phyloP scores from a whole-genome alignment of 2,888 invertebrate species.

The Drosophila birchii region DNA sequence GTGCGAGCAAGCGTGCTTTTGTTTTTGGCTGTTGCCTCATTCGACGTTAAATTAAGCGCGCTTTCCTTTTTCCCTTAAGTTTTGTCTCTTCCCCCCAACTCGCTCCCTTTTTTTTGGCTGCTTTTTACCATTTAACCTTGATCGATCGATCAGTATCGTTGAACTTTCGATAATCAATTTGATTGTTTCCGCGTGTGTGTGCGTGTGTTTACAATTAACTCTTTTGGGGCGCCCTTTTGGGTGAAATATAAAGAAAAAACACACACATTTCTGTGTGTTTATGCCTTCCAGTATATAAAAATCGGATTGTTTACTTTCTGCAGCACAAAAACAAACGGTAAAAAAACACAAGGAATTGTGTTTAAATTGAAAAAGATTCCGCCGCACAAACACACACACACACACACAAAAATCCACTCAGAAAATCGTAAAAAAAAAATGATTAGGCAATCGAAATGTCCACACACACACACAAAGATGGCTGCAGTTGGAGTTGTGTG shows the following conservation, averaged over 20 bases:
- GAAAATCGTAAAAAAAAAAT: slow-evolving; percentile 50
- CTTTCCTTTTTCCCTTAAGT: slow-evolving; percentile 53
- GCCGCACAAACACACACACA: slow-evolving; percentile 16
- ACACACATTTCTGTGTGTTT: slow-evolving; percentile 30
- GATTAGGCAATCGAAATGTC: slow-evolving; percentile 65
- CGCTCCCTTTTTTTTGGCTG: slow-evolving; percentile 27
- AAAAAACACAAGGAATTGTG: slow-evolving; percentile 22
- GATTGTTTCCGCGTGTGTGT: slow-evolving; percentile 26
- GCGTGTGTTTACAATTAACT: slow-evolving; percentile 32
- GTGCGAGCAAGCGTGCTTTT: slow-evolving; percentile 15
- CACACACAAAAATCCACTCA: slow-evolving; percentile 45
- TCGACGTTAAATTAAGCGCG: slow-evolving; percentile 58
- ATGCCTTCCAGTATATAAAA: slow-evolving; percentile 43
- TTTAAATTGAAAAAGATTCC: slow-evolving; percentile 30
- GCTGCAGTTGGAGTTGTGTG: slow-evolving; percentile 17
- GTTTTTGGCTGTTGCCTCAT: slow-evolving; percentile 11
- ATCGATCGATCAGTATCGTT: slow-evolving; percentile 70
- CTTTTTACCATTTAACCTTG: slow-evolving; percentile 66
- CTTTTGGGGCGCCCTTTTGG: slow-evolving; percentile 20
- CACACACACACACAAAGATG: slow-evolving; percentile 32
- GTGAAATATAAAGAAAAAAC: not conserved
- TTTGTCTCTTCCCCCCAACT: not conserved
- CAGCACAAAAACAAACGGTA: slow-evolving; percentile 20
- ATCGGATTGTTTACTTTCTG: slow-evolving; percentile 39
- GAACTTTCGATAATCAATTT: slow-evolving; percentile 70